phyloP scores from a whole-genome alignment of 64 coral and sea anemone species.

The Montipora sp. region DNA sequence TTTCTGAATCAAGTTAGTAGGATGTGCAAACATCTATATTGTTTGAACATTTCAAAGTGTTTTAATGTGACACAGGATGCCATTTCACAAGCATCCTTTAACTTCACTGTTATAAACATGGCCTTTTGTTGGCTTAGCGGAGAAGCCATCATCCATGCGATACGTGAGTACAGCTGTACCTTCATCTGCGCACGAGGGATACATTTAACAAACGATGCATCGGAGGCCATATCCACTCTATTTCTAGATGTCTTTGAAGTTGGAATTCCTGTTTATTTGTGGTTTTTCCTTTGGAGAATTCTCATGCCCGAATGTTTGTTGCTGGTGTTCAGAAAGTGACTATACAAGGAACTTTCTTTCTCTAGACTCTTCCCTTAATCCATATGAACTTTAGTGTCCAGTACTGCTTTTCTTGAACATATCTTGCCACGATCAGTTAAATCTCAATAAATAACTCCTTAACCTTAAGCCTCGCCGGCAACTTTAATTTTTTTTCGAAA shows the following conservation, averaged over 20 bases:
- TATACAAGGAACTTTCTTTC: neutral
- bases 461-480: too few relatives aligned
- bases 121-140: neutral
- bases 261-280: slow-evolving; percentile 1
- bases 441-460: too few relatives aligned
- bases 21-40: neutral
- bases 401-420: too few relatives aligned
- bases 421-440: too few relatives aligned
- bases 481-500: too few relatives aligned
- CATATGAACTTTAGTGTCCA: neutral
- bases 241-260: slow-evolving; percentile 13
- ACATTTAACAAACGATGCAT: neutral
- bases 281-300: neutral
- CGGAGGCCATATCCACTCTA: neutral
- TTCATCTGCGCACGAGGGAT: neutral
- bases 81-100: neutral
- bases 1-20: neutral
- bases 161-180: neutral
- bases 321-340: neutral
- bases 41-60: slow-evolving; percentile 20
- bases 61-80: neutral
- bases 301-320: slow-evolving; percentile 8
- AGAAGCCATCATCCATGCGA: slow-evolving; percentile 1
- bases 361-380: neutral
- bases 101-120: neutral